phyloP scores from a whole-genome alignment of 2,888 invertebrate genomes.

The Stenichneumon culpator region DNA sequence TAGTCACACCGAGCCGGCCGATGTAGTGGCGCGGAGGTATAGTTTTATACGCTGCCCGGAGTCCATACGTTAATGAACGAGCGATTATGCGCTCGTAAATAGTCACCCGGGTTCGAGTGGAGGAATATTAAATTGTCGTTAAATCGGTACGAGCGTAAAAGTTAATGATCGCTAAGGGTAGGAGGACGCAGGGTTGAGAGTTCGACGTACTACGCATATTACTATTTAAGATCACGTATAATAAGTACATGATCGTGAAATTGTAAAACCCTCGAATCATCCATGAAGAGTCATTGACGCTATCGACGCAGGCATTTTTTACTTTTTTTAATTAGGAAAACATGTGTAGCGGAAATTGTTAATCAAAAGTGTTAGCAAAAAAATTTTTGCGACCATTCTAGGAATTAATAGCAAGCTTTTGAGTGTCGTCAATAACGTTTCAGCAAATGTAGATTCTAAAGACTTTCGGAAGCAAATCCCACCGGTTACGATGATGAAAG shows the following conservation, averaged over 20 bases:
- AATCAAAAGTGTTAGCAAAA: too few relatives aligned
- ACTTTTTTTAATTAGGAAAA: neutral
- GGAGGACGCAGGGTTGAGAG: too few relatives aligned
- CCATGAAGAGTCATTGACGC: neutral
- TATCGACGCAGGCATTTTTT: neutral
- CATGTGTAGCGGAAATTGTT: too few relatives aligned
- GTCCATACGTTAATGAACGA: conserved; percentile 55
- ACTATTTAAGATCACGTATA: too few relatives aligned
- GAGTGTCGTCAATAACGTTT: too few relatives aligned
- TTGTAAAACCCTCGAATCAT: neutral
- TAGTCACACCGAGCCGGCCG: conserved; percentile 5
- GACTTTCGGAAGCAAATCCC: too few relatives aligned
- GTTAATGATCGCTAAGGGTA: neutral
- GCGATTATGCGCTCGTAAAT: conserved; percentile 57
- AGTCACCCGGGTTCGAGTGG: conserved; percentile 33
- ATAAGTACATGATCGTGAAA: neutral
- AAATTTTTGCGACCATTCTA: too few relatives aligned
- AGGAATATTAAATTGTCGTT: conserved; percentile 58
- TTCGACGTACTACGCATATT: too few relatives aligned
- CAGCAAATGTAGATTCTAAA: too few relatives aligned
- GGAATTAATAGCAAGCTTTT: too few relatives aligned
- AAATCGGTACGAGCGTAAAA: conserved; percentile 28
- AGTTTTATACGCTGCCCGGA: neutral
- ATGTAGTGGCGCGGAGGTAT: neutral
- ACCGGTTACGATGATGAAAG: too few relatives aligned